phyloP scores from a whole-genome alignment of 2,113 vertebrate genomes.

The zebrafish (Danio rerio) region GRCz12tu NC_133193.1:29092501-29093000 shows the following conservation, averaged over 20 bases:
- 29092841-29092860: neutral
- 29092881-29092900: neutral
- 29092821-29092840: neutral
- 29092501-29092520: neutral
- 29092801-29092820: slow-evolving; percentile 21
- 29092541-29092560: neutral
- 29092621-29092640: neutral
- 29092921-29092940: neutral
- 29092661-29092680: neutral
- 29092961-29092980: no score
- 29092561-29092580: neutral
- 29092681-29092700: neutral
- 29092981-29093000: no score
- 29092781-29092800: neutral
- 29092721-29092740: neutral
- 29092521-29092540: neutral
- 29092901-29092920: neutral
- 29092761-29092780: slow-evolving; percentile 2
- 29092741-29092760: neutral
- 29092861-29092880: neutral
- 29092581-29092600: neutral
- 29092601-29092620: neutral
- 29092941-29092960: neutral
- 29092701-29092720: neutral
- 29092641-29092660: neutral